phyloP scores from a whole-genome alignment of 92 coral and sea anemone genomes.

The Pocillopora grandis region DNA sequence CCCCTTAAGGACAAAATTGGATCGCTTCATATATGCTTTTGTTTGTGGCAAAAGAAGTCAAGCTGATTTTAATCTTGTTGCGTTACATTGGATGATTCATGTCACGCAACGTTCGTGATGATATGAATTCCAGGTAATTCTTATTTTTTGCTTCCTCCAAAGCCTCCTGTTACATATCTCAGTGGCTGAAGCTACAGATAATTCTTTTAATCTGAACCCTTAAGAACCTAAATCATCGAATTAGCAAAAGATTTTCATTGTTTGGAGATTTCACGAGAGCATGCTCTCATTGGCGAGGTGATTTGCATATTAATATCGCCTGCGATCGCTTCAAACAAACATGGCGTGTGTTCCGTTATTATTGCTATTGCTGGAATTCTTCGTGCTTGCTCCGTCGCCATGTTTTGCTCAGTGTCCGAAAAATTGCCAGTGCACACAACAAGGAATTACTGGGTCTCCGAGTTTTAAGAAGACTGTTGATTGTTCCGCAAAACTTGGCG shows the following conservation, averaged over 20 bases:
- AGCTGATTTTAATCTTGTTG: background rate
- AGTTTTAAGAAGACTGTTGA: constrained; percentile 49
- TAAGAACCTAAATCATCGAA: background rate
- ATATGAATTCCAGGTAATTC: background rate
- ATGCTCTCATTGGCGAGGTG: background rate
- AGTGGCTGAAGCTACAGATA: background rate
- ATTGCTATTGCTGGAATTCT: background rate
- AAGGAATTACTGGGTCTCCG: constrained; percentile 34
- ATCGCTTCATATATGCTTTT: too few relatives aligned
- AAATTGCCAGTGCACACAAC: constrained; percentile 45
- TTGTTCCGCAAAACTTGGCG: constrained; percentile 53
- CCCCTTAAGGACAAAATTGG: too few relatives aligned
- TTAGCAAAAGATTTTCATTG: background rate
- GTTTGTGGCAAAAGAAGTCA: too few relatives aligned
- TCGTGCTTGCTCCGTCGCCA: constrained; percentile 17
- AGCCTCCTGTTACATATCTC: background rate
- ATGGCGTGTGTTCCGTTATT: constrained; percentile 37
- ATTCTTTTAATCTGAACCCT: background rate
- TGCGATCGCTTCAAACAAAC: constrained; percentile 31
- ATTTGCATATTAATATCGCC: constrained; percentile 36
- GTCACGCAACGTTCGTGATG: background rate
- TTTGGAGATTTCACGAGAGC: constrained; percentile 15
- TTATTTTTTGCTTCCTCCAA: background rate
- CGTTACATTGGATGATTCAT: background rate
- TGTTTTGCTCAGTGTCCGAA: constrained; percentile 32